Evolutionary conservation across 1,140 invertebrate genomes (phyloP).

Genomic region (Druon quercuslanigerum): DNA sequence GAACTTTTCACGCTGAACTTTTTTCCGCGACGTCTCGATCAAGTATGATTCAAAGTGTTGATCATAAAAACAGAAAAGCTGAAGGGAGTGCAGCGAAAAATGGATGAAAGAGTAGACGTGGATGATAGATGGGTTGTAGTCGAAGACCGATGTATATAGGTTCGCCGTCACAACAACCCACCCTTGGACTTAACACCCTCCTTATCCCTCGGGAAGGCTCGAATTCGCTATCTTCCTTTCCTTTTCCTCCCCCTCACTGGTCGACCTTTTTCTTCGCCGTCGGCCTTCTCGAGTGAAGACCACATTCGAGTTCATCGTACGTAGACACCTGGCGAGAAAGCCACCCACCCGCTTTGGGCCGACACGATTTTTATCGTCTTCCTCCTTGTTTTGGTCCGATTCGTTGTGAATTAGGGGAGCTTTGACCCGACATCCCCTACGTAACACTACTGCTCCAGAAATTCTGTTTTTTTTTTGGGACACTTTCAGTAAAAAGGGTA

Average conservation of each 20-base stretch:
- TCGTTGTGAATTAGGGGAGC: constrained; percentile 43
- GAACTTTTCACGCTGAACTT: background rate
- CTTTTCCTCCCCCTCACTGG: constrained; percentile 19
- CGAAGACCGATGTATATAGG: constrained; percentile 56
- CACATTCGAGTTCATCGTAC: constrained; percentile 55
- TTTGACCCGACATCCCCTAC: background rate
- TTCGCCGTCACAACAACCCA: constrained; percentile 69
- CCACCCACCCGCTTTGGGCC: constrained; percentile 38
- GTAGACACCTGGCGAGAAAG: constrained; percentile 55
- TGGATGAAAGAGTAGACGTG: constrained; percentile 41
- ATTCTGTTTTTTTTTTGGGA: constrained; percentile 4
- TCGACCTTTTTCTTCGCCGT: constrained; percentile 19
- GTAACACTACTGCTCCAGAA: constrained; percentile 32
- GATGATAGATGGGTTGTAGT: constrained; percentile 63
- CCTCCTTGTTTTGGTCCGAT: constrained; percentile 56
- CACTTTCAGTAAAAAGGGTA: background rate
- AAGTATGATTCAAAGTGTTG: constrained; percentile 23
- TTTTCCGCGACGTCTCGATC: constrained; percentile 8
- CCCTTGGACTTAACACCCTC: constrained; percentile 62
- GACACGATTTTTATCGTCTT: constrained; percentile 62
- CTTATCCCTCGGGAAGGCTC: constrained; percentile 63
- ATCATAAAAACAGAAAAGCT: constrained; percentile 42
- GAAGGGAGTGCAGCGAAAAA: constrained; percentile 39
- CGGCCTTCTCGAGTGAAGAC: constrained; percentile 47
- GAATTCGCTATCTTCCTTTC: constrained; percentile 50